phyloP scores from a whole-genome alignment of 2,888 invertebrate species.

The Odiellus spinosus region DNA sequence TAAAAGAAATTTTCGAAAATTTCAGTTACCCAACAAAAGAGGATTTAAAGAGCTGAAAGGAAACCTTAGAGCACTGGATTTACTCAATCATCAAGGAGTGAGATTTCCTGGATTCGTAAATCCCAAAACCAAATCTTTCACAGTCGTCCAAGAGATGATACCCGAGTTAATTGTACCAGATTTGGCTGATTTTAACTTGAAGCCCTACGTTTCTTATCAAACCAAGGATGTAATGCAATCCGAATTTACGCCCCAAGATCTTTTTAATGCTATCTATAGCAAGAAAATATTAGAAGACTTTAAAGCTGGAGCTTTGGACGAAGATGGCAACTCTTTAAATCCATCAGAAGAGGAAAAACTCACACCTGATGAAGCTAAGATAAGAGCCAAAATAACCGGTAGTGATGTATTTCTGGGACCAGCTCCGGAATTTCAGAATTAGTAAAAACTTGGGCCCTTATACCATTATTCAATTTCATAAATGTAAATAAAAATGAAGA shows the following conservation, averaged over 20 bases:
- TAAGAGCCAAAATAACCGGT: constrained; percentile 54
- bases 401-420: constrained; percentile 50
- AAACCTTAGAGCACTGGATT: no score
- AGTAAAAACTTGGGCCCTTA: no score
- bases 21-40: no score
- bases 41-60: no score
- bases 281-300: constrained; percentile 17
- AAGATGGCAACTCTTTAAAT: constrained; percentile 48
- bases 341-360: constrained; percentile 56
- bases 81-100: no score
- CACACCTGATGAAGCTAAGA: constrained; percentile 52
- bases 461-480: no score
- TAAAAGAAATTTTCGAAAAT: no score
- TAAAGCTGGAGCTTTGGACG: constrained; percentile 45
- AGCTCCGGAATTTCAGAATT: no score
- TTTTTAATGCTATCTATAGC: constrained; percentile 17
- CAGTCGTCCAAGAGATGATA: constrained; percentile 60
- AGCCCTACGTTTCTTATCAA: constrained; percentile 87
- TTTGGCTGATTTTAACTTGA: constrained; percentile 59
- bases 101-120: no score
- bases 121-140: constrained; percentile 6
- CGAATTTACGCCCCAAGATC: constrained; percentile 58
- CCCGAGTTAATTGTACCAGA: constrained; percentile 87
- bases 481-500: no score
- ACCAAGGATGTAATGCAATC: constrained; percentile 54